Base-by-base conservation (phyloP, 2,113 vertebrate genomes). In the Euleptes europaea region DNA sequence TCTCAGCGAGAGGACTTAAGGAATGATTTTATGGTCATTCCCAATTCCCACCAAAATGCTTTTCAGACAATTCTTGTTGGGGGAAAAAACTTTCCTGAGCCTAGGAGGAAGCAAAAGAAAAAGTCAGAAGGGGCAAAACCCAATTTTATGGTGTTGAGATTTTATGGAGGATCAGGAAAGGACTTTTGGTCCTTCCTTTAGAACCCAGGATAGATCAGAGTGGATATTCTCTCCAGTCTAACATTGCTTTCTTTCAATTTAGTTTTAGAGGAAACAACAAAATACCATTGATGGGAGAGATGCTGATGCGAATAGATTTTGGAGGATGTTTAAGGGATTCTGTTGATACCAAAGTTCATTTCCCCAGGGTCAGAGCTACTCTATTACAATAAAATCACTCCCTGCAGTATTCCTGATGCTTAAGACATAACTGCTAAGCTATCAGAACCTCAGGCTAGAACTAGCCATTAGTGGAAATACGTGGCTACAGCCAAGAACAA, bases 21-120 rank as follows among this genome's bases (percentile, higher is more conserved):
- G 84, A 89, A 89, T 88, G 69, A 86, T 87, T 14, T 8, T 73
- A 33, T 67, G 76, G 17, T 31, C 3, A 13, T 44, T 60, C 14
- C 76, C 84, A 84, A 6, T 66, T 31, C 17, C 9, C 35, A 82
- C 17, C 60, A 42, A 78, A 88, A 89, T 72, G 8, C 19, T 73
- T 88, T 92, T 89, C 4, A 84, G 80, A 92, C 84, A 35, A 21
- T 86, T 92, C 2, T 21, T 78, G 15, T 4, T 86, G 88, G 47
- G 74, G 35, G 19, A 72, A 84, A 89, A 92, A 90, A 1, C 42
- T 71, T 88, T 84, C 84, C 44, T 80, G 67, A 88, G n/a, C 63
- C 71, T 10, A 60, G 73, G 72, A 88, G 21, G 26, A 90, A 60
- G 65, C 76, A 70, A 70, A 85, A 42, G 26, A n/a, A 69, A 89